A percentile compares a stretch with the other conserved stretches of the same genome.
phyloP scores from a whole-genome alignment of 2,888 invertebrate genomes.

The Dasysyrphus tricinctus region DNA sequence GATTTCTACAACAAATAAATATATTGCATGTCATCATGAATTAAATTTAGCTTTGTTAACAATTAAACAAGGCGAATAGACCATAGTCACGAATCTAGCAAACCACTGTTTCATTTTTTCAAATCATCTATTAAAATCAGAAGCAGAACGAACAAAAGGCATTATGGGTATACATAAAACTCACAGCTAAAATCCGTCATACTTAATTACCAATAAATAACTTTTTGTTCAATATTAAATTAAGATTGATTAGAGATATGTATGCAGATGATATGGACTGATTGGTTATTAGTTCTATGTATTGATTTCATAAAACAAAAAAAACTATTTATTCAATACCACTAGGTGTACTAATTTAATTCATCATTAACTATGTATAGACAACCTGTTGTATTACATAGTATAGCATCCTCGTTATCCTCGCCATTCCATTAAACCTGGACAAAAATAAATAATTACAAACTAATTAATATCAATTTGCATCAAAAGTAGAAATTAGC shows the following conservation, averaged over 20 bases:
- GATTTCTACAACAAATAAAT: not conserved
- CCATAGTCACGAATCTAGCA: not conserved
- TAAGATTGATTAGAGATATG: not conserved
- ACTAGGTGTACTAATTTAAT: constrained; percentile 12
- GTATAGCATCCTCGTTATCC: no score
- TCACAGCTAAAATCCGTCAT: not conserved
- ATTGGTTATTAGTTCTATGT: not conserved
- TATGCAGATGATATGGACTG: not conserved
- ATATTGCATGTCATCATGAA: not conserved
- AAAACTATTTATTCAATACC: not conserved
- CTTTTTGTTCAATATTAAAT: not conserved
- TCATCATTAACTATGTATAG: not conserved
- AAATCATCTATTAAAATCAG: not conserved
- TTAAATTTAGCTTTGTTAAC: not conserved
- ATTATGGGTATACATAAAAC: not conserved
- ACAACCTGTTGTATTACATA: constrained; percentile 14
- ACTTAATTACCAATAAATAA: constrained; percentile 6
- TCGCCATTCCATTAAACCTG: not conserved
- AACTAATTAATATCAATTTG: constrained; percentile 65
- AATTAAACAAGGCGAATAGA: not conserved
- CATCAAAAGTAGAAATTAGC: constrained; percentile 51
- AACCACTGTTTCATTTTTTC: not conserved
- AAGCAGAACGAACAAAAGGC: not conserved
- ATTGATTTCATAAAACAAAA: not conserved
- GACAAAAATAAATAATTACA: constrained; percentile 38